Conservation (phyloP, 2,888 invertebrate genomes). For the Ectemnius lituratus region DNA sequence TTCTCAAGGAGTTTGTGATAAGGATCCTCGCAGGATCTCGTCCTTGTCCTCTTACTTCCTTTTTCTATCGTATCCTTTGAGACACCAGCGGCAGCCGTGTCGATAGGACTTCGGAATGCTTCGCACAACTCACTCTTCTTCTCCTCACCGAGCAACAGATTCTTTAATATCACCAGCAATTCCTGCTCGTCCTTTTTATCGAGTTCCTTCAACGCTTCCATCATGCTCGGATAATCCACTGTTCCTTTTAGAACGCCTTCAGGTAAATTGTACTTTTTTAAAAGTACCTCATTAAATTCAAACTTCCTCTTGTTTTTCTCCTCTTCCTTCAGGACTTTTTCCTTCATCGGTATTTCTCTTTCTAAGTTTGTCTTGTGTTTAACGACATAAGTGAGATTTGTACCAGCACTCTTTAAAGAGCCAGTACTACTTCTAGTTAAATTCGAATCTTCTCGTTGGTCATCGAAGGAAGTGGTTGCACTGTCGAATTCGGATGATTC, state of each 20-base stretch:
- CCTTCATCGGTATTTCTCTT: no score
- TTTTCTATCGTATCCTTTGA: background rate
- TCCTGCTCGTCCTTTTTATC: constrained; percentile 29
- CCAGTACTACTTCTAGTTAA: constrained; percentile 11
- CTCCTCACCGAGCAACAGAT: constrained; percentile 22
- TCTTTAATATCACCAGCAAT: constrained; percentile 31
- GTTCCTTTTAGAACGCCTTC: no score
- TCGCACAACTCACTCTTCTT: background rate
- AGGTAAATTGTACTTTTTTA: no score
- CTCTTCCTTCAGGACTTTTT: no score
- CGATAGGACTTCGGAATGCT: constrained; percentile 6
- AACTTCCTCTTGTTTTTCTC: no score
- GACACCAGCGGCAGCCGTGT: no score
- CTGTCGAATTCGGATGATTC: background rate
- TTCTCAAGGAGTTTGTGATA: background rate
- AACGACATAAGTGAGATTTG: constrained; percentile 48
- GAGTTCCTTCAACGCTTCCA: constrained; percentile 21
- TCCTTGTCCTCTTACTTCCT: constrained; percentile 4
- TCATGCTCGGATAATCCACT: background rate
- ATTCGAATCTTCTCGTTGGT: background rate
- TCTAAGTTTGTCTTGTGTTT: no score
- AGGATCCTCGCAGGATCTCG: constrained; percentile 26
- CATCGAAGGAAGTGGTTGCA: background rate
- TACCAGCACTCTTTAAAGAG: constrained; percentile 45
- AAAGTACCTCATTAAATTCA: no score